These are phyloP conservation scores for Coilia nasus DNA, from an alignment of 2,797 vertebrate species.

Conservation along the genomic window DNA sequence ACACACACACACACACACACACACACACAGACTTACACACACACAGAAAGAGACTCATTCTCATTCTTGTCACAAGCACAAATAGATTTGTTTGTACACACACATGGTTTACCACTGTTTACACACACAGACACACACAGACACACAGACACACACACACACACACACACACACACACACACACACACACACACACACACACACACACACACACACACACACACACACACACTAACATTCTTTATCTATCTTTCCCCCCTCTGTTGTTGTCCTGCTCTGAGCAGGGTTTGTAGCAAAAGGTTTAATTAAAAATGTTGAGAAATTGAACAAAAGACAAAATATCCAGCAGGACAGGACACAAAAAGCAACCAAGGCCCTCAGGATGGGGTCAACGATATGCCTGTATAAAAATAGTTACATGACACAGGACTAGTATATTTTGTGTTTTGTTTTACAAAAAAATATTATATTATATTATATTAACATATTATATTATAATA, in stretches of 20 bases:
- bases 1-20: conserved; percentile 10
- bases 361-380: background rate
- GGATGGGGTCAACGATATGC: background rate
- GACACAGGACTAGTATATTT: background rate
- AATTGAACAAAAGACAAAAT: background rate
- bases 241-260: background rate
- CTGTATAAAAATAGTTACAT: background rate
- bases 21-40: background rate
- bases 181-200: background rate
- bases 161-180: too few relatives aligned
- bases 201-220: too few relatives aligned
- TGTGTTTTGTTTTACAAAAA: too few relatives aligned
- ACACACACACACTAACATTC: background rate
- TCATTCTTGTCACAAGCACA: background rate
- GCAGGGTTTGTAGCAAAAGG: background rate
- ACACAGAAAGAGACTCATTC: background rate
- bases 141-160: too few relatives aligned
- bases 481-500: too few relatives aligned
- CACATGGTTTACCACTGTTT: background rate
- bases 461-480: too few relatives aligned
- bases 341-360: background rate
- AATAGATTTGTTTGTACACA: background rate
- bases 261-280: background rate
- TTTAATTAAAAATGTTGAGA: background rate
- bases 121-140: background rate